These are phyloP conservation scores for Zhuqinia jingwanae DNA, from an alignment of 2,888 invertebrate genomes.

Conservation along the genomic window DNA sequence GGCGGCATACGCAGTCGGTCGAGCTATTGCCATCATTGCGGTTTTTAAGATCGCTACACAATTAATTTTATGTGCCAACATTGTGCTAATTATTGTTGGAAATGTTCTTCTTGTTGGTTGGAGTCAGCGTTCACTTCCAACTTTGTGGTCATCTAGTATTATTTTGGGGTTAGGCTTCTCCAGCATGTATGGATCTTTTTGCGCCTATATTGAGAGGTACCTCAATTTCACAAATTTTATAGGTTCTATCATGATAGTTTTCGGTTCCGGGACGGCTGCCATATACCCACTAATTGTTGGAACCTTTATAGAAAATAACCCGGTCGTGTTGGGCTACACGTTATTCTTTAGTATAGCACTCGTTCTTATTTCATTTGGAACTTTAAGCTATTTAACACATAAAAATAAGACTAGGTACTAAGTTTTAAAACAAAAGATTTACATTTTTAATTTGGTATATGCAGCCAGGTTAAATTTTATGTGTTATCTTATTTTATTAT, in stretches of 20 bases:
- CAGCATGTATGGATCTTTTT: constrained; percentile 50
- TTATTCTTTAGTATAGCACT: constrained; percentile 45
- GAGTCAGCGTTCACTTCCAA: constrained; percentile 11
- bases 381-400: constrained; percentile 42
- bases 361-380: constrained; percentile 15
- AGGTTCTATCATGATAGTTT: constrained; percentile 46
- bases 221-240: constrained; percentile 61
- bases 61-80: constrained; percentile 64
- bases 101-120: constrained; percentile 53
- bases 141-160: constrained; percentile 57
- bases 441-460: too few species aligned
- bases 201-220: constrained; percentile 59
- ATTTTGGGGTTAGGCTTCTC: constrained; percentile 67
- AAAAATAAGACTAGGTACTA: constrained; percentile 50
- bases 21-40: constrained; percentile 65
- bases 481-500: too few species aligned
- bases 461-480: too few species aligned
- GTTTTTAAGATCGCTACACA: constrained; percentile 66
- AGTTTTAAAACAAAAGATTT: too few species aligned
- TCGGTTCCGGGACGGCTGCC: constrained; percentile 43
- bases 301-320: constrained; percentile 54
- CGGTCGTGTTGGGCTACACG: constrained; percentile 49
- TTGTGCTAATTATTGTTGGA: constrained; percentile 37
- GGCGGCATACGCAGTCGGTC: constrained; percentile 68
- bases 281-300: constrained; percentile 55